Conservation (phyloP, 2,797 vertebrate species). For the Erpetoichthys calabaricus region DNA sequence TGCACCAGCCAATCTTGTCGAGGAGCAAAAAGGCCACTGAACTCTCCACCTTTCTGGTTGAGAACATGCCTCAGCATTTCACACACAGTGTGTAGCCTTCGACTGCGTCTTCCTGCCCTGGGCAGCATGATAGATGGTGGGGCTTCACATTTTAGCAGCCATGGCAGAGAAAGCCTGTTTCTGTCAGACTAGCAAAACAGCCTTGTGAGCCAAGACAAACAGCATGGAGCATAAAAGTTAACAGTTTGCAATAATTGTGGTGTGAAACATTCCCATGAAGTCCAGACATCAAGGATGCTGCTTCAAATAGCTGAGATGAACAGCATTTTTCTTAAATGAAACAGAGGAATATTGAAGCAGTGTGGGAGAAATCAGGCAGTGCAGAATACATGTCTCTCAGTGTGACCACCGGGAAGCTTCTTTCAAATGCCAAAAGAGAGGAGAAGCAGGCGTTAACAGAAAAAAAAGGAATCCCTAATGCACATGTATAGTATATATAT, state of each 20-base stretch:
- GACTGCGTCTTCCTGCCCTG: constrained; percentile 19
- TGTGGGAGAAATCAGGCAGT: constrained; percentile 33
- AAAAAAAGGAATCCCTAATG: too few species aligned
- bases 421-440: constrained; percentile 14
- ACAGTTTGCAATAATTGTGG: constrained; percentile 36
- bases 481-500: too few species aligned
- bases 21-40: not conserved
- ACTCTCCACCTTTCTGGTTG: constrained; percentile 3
- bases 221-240: constrained; percentile 39
- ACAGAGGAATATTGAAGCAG: constrained; percentile 23
- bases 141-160: constrained; percentile 15
- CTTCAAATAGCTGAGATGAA: constrained; percentile 47
- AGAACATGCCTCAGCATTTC: constrained; percentile 2
- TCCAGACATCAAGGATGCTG: constrained; percentile 49
- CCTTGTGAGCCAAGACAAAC: constrained; percentile 40
- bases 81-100: constrained; percentile 17
- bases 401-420: constrained; percentile 30
- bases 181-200: constrained; percentile 38
- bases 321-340: constrained; percentile 51
- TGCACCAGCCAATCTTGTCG: not conserved
- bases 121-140: constrained; percentile 21
- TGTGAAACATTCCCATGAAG: constrained; percentile 46
- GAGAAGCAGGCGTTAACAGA: too few species aligned
- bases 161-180: constrained; percentile 24
- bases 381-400: constrained; percentile 15